phyloP scores from a whole-genome alignment of 2,797 vertebrate species.

The Chiloscyllium punctatum region DNA sequence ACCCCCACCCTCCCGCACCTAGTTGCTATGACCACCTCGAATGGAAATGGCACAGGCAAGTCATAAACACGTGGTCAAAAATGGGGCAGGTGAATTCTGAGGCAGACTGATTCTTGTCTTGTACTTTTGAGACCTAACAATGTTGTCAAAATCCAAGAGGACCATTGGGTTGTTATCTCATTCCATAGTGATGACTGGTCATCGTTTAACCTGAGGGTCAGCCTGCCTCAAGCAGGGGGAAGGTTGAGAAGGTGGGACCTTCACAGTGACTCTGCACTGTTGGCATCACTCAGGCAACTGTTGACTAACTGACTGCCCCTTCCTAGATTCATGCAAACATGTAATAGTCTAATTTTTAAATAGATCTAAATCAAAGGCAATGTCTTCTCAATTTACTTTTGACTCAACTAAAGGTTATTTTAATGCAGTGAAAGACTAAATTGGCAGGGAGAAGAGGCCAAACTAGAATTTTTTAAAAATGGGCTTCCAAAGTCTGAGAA shows the following conservation, averaged over 20 bases:
- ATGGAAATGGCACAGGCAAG: background rate
- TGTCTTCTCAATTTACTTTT: background rate
- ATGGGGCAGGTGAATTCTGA: background rate
- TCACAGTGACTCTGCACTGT: too few species aligned
- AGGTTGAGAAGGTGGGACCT: too few species aligned
- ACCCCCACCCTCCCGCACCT: too few species aligned
- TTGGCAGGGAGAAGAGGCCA: background rate
- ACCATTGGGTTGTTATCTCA: too few species aligned
- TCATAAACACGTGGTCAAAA: background rate
- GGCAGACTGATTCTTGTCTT: background rate
- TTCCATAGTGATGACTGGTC: too few species aligned
- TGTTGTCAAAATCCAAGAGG: too few species aligned
- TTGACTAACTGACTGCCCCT: background rate
- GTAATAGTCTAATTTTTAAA: background rate
- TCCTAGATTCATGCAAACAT: background rate
- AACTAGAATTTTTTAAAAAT: background rate
- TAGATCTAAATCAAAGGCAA: background rate
- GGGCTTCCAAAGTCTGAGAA: background rate
- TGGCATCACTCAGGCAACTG: too few species aligned
- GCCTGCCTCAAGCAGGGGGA: too few species aligned
- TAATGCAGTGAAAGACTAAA: background rate
- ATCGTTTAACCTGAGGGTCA: too few species aligned
- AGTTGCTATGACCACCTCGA: background rate
- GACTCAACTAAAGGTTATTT: background rate
- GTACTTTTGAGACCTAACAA: background rate